Evolutionary conservation across 1,140 invertebrate species (phyloP).

Genomic region (Whitmania pigra): DNA sequence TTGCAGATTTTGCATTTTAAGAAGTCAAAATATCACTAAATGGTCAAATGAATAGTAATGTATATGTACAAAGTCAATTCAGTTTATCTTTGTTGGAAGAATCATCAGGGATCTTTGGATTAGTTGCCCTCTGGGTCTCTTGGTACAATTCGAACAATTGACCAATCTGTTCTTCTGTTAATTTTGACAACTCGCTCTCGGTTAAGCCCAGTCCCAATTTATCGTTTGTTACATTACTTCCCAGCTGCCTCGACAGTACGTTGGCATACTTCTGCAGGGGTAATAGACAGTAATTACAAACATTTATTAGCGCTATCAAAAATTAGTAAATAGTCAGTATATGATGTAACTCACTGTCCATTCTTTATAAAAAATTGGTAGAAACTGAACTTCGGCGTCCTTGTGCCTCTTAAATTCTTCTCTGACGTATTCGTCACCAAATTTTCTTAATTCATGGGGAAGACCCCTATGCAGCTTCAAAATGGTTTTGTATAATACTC

Average conservation of each 20-base stretch:
- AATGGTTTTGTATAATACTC: slow-evolving; percentile 73
- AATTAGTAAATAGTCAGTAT: slow-evolving; percentile 20
- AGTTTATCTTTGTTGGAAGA: not conserved
- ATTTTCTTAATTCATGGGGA: slow-evolving; percentile 55
- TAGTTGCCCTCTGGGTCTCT: slow-evolving; percentile 27
- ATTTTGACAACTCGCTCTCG: slow-evolving; percentile 52
- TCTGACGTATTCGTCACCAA: slow-evolving; percentile 63
- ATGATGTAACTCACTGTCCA: slow-evolving; percentile 62
- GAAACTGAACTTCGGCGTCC: slow-evolving; percentile 56
- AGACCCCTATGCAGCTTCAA: slow-evolving; percentile 68
- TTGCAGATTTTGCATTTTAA: too few species aligned
- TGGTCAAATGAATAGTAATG: too few species aligned
- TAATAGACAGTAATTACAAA: slow-evolving; percentile 2
- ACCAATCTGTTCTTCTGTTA: slow-evolving; percentile 64
- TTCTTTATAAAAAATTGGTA: slow-evolving; percentile 65
- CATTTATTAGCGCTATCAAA: not conserved
- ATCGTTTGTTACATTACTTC: slow-evolving; percentile 49
- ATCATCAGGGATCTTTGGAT: not conserved
- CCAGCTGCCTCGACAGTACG: slow-evolving; percentile 57
- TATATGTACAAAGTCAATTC: not conserved
- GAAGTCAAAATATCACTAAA: too few species aligned
- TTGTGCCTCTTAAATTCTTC: slow-evolving; percentile 80
- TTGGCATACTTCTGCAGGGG: slow-evolving; percentile 59
- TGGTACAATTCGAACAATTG: slow-evolving; percentile 66
- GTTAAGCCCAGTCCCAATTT: slow-evolving; percentile 52